These are phyloP conservation scores for Agelastica alni DNA, from an alignment of 2,888 invertebrate genomes.

Conservation along the genomic window DNA sequence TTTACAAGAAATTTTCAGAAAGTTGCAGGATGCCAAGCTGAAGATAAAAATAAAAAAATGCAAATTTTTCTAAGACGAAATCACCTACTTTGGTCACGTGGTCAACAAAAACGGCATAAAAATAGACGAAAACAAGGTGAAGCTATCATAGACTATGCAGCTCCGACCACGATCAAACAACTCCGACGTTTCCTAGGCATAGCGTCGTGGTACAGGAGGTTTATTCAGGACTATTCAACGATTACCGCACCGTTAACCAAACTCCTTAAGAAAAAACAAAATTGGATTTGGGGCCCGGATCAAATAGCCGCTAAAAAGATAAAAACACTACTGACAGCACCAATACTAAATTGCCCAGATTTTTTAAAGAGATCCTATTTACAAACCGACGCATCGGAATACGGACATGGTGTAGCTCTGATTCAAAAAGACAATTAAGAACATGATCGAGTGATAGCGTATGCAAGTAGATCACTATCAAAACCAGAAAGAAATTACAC, in stretches of 20 bases:
- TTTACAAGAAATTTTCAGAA: not conserved
- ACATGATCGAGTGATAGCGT: not conserved
- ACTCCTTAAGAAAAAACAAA: conserved; percentile 2
- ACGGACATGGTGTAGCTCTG: too few relatives aligned
- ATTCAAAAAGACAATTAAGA: not conserved
- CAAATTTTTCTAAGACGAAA: too few relatives aligned
- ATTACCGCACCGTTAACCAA: conserved; percentile 7
- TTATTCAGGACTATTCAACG: conserved; percentile 17
- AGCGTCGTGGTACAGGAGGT: conserved; percentile 21
- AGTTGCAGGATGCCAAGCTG: not conserved
- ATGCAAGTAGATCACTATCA: not conserved
- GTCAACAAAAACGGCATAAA: not conserved
- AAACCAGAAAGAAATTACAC: not conserved
- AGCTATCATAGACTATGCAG: conserved; percentile 2
- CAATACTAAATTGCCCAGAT: too few relatives aligned
- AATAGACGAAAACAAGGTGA: not conserved
- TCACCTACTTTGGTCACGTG: not conserved
- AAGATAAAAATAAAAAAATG: too few relatives aligned
- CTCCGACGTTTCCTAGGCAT: conserved; percentile 14
- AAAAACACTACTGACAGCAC: too few relatives aligned
- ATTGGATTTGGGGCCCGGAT: conserved; percentile 4
- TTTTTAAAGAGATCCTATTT: too few relatives aligned
- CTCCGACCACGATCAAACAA: conserved; percentile 6
- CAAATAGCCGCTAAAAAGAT: conserved; percentile 3
- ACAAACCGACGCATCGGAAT: too few relatives aligned